Base-by-base conservation (phyloP, 2,113 vertebrate genomes). In the Crotalus viridis region DNA sequence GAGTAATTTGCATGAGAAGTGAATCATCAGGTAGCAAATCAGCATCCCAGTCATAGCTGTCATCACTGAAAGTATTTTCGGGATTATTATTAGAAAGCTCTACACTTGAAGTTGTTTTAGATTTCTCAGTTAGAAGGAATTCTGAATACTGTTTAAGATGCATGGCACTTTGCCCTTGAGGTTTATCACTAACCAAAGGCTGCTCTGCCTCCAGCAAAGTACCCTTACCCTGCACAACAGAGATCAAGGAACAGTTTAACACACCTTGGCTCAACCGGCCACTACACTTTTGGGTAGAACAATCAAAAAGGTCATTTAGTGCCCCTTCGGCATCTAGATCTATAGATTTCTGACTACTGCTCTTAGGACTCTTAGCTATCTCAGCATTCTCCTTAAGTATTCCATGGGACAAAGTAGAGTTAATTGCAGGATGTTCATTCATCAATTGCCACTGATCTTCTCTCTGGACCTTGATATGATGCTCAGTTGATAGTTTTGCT, bases 31-130 rank as follows among this genome's bases (percentile, higher is more conserved):
- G 95, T 81, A 99, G 95, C 81, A 99, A 96, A 93, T 98, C 98
- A 54, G 97, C 97, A 91, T 97, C 98, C 97, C 98, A 99, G 92
- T 99, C 99, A 96, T 99, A 99, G 97, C 99, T 98, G 90, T 98
- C 97, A 43, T 94, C 95, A 94, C 91, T 57, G 95, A 90, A 88
- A 64, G 39, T 24, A 54, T 85, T 94, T 19, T 52, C 48, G 90
- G 48, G 81, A 43, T 94, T 96, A 92, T 48, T 59, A 12, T 93
- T 94, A 90, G 87, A 85, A 46, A 93, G 69, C 91, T 6, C 87
- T 91, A 90, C 21, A 94, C 0, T 51, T 28, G 92, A 94, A 74
- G 3, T 10, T 91, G 24, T 26, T n/a, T 48, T 43, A 91, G 88
- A 2, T 61, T 87, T 64, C n/a, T 54, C 2, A 52, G 81, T 5